phyloP scores from a whole-genome alignment of 1,140 invertebrate genomes.

The Trinorchestia longiramus region DNA sequence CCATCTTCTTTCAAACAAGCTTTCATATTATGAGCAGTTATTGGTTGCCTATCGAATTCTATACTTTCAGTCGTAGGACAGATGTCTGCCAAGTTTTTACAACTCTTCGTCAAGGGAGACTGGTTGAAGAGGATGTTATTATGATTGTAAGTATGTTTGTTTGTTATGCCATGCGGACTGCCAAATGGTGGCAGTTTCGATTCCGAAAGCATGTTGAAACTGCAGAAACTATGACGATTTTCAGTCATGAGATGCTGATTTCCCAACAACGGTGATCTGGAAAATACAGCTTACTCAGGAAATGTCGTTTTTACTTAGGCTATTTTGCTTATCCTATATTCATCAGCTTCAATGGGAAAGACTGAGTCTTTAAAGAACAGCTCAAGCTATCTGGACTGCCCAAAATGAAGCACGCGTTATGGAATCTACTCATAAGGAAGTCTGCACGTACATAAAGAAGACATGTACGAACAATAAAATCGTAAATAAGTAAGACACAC shows the following conservation, averaged over 20 bases:
- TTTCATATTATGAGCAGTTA: neutral
- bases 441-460: neutral
- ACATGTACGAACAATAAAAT: neutral
- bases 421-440: neutral
- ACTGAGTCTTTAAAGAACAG: neutral
- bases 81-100: neutral
- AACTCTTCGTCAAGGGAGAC: neutral
- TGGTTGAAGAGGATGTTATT: neutral
- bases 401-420: neutral
- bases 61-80: neutral
- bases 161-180: neutral
- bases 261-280: neutral
- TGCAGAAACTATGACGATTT: conserved; percentile 10
- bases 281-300: neutral
- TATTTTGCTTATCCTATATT: neutral
- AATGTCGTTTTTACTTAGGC: neutral
- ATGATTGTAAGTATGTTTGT: neutral
- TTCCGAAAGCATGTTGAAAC: neutral
- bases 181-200: neutral
- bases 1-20: neutral
- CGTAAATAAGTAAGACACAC: neutral
- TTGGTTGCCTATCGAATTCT: neutral
- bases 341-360: neutral
- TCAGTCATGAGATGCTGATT: neutral
- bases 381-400: neutral